Conservation (phyloP, 2,113 vertebrate genomes). For the Taurulus bubalis region DNA sequence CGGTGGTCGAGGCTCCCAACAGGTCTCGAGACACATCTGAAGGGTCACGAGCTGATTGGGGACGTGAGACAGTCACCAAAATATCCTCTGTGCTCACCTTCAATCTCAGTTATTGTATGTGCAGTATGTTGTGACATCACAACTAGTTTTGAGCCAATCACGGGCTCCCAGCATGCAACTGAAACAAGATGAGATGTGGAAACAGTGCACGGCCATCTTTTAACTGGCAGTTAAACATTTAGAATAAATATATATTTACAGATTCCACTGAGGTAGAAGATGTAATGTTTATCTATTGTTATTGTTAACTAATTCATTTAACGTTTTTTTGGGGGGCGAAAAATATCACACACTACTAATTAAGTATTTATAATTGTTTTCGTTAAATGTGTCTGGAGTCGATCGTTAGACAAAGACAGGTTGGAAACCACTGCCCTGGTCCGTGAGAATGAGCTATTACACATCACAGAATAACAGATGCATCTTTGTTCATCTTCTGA, state of each 20-base stretch:
- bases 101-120: neutral
- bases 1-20: neutral
- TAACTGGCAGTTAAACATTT: neutral
- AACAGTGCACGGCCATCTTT: neutral
- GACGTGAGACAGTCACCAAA: neutral
- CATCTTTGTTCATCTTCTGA: neutral
- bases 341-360: neutral
- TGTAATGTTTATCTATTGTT: neutral
- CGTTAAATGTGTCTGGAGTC: neutral
- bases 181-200: neutral
- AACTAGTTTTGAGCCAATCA: neutral
- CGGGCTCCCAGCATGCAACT: neutral
- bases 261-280: neutral
- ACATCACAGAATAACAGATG: neutral
- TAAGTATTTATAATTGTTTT: too few species aligned
- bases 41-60: conserved; percentile 9
- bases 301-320: neutral
- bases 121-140: neutral
- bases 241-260: neutral
- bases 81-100: neutral
- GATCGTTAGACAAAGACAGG: neutral
- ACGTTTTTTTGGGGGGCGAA: neutral
- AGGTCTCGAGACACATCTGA: neutral
- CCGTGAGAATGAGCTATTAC: conserved; percentile 8
- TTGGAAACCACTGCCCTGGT: neutral